Percentiles rank a stretch among this genome's conserved stretches.
These are phyloP conservation scores for Branchinecta sandiegonensis DNA, from an alignment of 2,888 invertebrate genomes.

Conservation along the genomic window DNA sequence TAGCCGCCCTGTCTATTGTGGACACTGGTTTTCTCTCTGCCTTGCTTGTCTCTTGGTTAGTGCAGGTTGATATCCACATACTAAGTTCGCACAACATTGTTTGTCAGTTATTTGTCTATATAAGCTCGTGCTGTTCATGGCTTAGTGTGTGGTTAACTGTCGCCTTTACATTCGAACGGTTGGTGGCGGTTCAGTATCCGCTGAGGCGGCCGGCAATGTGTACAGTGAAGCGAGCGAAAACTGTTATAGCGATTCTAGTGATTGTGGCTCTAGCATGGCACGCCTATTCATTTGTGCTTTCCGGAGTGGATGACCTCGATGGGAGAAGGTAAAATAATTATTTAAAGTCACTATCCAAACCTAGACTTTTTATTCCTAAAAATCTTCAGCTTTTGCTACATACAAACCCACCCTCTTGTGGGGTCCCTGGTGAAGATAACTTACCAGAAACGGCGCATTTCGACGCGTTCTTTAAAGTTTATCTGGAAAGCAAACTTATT, in stretches of 20 bases:
- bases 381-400: no score
- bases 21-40: constrained; percentile 45
- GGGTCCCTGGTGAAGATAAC: no score
- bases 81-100: constrained; percentile 30
- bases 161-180: constrained; percentile 69
- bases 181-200: constrained; percentile 64
- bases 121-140: constrained; percentile 57
- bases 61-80: constrained; percentile 29
- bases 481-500: no score
- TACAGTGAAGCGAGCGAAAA: constrained; percentile 53
- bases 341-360: no score
- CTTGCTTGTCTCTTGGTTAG: constrained; percentile 41
- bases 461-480: no score
- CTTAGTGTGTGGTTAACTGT: constrained; percentile 71
- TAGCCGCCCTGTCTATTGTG: constrained; percentile 46
- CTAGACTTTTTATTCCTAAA: no score
- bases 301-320: constrained; percentile 32
- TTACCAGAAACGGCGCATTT: no score
- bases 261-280: constrained; percentile 42
- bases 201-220: constrained; percentile 53
- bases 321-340: constrained; percentile 13
- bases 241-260: constrained; percentile 43
- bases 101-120: constrained; percentile 57
- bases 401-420: no score
- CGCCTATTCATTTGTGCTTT: constrained; percentile 39